These are phyloP conservation scores for Papilio xuthus DNA, from an alignment of 1,140 invertebrate species.

Conservation along the genomic window DNA sequence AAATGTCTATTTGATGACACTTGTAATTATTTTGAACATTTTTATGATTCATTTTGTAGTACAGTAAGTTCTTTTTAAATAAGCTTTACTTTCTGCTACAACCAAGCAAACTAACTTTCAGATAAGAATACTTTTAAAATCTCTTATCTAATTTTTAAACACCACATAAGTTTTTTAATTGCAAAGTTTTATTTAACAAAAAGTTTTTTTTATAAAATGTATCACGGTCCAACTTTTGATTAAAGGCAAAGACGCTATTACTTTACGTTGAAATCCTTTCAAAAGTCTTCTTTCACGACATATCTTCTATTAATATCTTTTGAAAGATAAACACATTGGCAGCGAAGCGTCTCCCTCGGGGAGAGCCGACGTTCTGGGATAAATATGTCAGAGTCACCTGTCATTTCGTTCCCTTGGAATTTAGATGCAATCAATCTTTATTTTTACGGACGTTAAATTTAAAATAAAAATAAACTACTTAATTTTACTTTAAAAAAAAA, in stretches of 20 bases:
- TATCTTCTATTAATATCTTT: conserved; percentile 31
- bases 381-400: conserved; percentile 33
- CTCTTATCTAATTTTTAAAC: neutral
- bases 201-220: neutral
- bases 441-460: conserved; percentile 6
- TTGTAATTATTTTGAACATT: neutral
- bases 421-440: conserved; percentile 24
- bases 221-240: neutral
- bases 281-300: conserved; percentile 25
- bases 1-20: neutral
- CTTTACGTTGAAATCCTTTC: neutral
- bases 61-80: too few species aligned
- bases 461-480: neutral
- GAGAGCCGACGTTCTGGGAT: conserved; percentile 5
- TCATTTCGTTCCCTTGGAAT: conserved; percentile 16
- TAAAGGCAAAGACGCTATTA: conserved; percentile 3
- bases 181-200: neutral
- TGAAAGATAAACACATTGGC: conserved; percentile 25
- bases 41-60: too few species aligned
- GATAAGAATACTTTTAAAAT: too few species aligned
- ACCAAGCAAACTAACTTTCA: too few species aligned
- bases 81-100: too few species aligned
- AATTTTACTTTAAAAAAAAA: conserved; percentile 44
- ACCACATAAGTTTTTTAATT: neutral
- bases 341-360: conserved; percentile 15